phyloP scores from a whole-genome alignment of 2,113 vertebrate genomes.

The Hippocampus guttulatus region DNA sequence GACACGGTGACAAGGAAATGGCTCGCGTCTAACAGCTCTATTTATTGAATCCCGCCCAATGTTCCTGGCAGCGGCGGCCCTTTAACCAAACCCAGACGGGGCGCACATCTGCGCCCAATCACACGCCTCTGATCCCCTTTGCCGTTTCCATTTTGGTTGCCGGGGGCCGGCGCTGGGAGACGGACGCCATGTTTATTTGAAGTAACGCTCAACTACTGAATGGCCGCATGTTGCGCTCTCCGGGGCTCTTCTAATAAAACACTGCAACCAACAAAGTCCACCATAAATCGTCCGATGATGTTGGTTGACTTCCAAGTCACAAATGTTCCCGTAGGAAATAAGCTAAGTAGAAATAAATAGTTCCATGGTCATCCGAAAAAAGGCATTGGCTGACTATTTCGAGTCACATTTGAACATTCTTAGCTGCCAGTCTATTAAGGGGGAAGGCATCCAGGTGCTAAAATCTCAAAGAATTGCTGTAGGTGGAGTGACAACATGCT shows the following conservation, averaged over 20 bases:
- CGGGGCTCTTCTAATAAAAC: background rate
- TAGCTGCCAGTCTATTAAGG: background rate
- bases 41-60: conserved; percentile 75
- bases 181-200: conserved; percentile 75
- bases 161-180: conserved; percentile 60
- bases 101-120: conserved; percentile 76
- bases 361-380: background rate
- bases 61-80: conserved; percentile 68
- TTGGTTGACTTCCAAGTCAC: background rate
- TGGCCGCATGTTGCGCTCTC: conserved; percentile 35
- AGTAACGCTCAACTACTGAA: conserved; percentile 73
- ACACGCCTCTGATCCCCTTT: conserved; percentile 61
- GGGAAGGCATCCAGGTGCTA: background rate
- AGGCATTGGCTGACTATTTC: background rate
- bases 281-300: background rate
- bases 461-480: background rate
- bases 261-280: no score
- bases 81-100: conserved; percentile 73
- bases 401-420: background rate
- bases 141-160: conserved; percentile 67
- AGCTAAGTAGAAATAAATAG: background rate
- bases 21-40: conserved; percentile 68
- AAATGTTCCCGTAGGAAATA: background rate
- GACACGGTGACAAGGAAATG: conserved; percentile 70
- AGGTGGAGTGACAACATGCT: background rate